These are phyloP conservation scores for Drosophila melanica DNA, from an alignment of 1,140 invertebrate genomes.

Conservation along the genomic window DNA sequence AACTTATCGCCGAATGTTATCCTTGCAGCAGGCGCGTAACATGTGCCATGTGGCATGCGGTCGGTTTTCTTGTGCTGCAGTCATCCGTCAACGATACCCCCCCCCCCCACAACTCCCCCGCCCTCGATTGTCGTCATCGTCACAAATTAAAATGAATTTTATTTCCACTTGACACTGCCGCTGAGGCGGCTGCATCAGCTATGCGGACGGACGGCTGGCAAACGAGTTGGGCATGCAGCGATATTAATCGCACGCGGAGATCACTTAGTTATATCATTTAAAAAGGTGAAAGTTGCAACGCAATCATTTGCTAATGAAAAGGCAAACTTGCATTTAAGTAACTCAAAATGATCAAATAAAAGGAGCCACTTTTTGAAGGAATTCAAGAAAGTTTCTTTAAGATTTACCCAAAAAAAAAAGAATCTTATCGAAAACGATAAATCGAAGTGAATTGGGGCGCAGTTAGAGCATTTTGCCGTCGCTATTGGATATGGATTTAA, in stretches of 20 bases:
- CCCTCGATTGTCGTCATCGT: slow-evolving; percentile 42
- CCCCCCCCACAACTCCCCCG: too few relatives aligned
- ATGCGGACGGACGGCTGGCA: slow-evolving; percentile 6
- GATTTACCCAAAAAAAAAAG: neutral
- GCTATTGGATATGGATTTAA: slow-evolving; percentile 28
- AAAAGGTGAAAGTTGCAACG: slow-evolving; percentile 16
- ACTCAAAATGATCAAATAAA: neutral
- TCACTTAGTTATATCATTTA: slow-evolving; percentile 18
- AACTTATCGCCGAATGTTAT: slow-evolving; percentile 64
- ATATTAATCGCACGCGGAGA: slow-evolving; percentile 3
- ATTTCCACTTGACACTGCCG: slow-evolving; percentile 50
- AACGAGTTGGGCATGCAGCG: neutral
- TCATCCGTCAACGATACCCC: slow-evolving; percentile 11
- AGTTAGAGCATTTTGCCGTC: neutral
- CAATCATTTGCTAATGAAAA: neutral
- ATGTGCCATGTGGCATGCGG: slow-evolving; percentile 16
- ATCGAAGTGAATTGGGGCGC: neutral
- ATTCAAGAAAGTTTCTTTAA: neutral
- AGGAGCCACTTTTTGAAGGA: neutral
- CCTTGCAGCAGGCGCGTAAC: slow-evolving; percentile 50
- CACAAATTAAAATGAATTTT: slow-evolving; percentile 62
- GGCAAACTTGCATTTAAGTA: neutral
- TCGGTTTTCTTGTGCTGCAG: neutral
- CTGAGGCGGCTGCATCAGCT: slow-evolving; percentile 1
- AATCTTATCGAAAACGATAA: neutral